phyloP scores from a whole-genome alignment of 1,140 invertebrate genomes.

The Piezodorus guildinii region DNA sequence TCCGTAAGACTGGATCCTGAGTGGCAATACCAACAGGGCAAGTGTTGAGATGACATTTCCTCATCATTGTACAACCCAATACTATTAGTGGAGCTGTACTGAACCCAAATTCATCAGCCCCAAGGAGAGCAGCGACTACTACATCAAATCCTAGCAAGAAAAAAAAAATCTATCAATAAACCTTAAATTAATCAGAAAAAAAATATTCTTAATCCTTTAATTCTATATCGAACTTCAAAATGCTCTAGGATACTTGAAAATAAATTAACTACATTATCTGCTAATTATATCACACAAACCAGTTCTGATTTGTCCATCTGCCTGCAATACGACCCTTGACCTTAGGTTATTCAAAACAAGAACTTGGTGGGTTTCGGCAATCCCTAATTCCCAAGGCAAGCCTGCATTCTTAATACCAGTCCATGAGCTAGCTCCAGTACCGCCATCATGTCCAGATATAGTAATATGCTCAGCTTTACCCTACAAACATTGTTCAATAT shows the following conservation, averaged over 20 bases:
- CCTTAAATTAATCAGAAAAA: not conserved
- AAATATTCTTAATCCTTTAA: not conserved
- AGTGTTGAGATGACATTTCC: slow-evolving; percentile 98
- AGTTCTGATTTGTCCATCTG: slow-evolving; percentile 86
- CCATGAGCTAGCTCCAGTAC: slow-evolving; percentile 95
- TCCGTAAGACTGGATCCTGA: slow-evolving; percentile 86
- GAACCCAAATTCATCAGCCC: slow-evolving; percentile 98
- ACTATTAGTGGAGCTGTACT: slow-evolving; percentile 96
- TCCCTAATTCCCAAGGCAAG: slow-evolving; percentile 92
- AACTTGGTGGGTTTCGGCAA: slow-evolving; percentile 95
- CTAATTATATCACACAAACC: slow-evolving; percentile 32
- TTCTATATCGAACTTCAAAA: not conserved
- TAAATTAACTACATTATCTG: not conserved
- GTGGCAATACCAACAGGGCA: slow-evolving; percentile 98
- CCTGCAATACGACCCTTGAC: slow-evolving; percentile 88
- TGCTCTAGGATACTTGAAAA: not conserved
- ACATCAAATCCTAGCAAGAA: slow-evolving; percentile 71
- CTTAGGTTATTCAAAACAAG: slow-evolving; percentile 91
- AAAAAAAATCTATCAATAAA: not conserved
- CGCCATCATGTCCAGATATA: slow-evolving; percentile 96
- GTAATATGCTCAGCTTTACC: slow-evolving; percentile 98
- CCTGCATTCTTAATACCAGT: slow-evolving; percentile 92
- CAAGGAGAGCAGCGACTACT: slow-evolving; percentile 87
- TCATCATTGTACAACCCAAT: slow-evolving; percentile 98
- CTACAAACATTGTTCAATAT: slow-evolving; percentile 38